Evolutionary conservation across 2,888 invertebrate species (phyloP).

Genomic region (Amiota communis): DNA sequence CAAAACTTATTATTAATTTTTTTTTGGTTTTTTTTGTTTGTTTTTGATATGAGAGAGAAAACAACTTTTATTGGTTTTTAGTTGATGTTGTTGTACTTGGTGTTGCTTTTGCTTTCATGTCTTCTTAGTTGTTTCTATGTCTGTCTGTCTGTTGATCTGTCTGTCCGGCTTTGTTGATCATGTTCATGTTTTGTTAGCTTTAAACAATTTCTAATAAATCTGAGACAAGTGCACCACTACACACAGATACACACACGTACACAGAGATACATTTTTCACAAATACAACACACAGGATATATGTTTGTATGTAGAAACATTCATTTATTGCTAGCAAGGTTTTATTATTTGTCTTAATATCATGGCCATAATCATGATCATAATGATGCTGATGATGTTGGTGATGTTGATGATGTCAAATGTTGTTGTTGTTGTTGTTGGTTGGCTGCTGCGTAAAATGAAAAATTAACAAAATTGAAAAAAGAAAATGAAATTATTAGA

Average conservation of each 20-base stretch:
- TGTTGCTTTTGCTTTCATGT: constrained; percentile 20
- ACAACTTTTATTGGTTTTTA: neutral
- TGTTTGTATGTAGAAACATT: too few relatives aligned
- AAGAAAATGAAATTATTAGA: constrained; percentile 16
- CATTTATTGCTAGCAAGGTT: neutral
- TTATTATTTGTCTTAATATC: neutral
- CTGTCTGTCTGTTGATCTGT: neutral
- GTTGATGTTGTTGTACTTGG: neutral
- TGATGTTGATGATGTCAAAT: too few relatives aligned
- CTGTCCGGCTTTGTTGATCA: constrained; percentile 3
- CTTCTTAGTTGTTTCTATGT: neutral
- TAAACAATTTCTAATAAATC: constrained; percentile 27
- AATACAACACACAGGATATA: neutral
- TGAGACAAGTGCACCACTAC: constrained; percentile 19
- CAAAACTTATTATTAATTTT: constrained; percentile 21
- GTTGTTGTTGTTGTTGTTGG: too few relatives aligned
- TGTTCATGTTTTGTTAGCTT: constrained; percentile 18
- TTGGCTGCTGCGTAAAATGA: too few relatives aligned
- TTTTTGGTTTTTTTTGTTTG: neutral
- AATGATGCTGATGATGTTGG: too few relatives aligned
- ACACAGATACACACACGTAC: neutral
- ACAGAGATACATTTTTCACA: neutral
- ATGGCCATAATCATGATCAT: neutral
- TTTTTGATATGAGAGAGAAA: neutral
- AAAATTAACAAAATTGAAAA: neutral